phyloP scores from a whole-genome alignment of 2,797 vertebrate genomes.

The Pseudomugil gertrudae region DNA sequence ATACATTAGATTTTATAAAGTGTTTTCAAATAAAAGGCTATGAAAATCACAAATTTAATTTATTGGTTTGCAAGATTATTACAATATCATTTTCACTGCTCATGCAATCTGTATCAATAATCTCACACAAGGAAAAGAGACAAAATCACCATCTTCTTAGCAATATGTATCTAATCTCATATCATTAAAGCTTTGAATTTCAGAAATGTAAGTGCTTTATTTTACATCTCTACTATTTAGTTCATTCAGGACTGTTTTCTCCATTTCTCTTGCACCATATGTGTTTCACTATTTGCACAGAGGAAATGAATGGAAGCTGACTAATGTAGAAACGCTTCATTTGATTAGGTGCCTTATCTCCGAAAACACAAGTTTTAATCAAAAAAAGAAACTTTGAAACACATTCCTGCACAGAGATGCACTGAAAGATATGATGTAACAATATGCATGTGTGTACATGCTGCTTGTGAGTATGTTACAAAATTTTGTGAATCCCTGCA shows the following conservation, averaged over 20 bases:
- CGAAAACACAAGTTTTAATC: slow-evolving; percentile 73
- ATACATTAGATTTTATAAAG: too few relatives aligned
- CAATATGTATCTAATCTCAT: too few relatives aligned
- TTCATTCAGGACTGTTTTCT: not conserved
- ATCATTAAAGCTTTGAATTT: too few relatives aligned
- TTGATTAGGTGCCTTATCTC: slow-evolving; percentile 68
- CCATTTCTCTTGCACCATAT: slow-evolving; percentile 38
- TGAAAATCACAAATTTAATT: too few relatives aligned
- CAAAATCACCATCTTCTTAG: too few relatives aligned
- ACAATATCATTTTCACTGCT: too few relatives aligned
- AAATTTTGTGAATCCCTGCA: slow-evolving; percentile 13
- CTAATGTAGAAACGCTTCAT: slow-evolving; percentile 52
- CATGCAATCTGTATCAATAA: too few relatives aligned
- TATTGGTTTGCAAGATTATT: not conserved
- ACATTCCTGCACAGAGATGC: slow-evolving; percentile 62
- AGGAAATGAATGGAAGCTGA: slow-evolving; percentile 48
- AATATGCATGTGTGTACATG: slow-evolving; percentile 3
- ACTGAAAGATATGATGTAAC: slow-evolving; percentile 31
- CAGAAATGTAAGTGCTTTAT: not conserved
- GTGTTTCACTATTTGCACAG: slow-evolving; percentile 31
- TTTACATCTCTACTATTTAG: not conserved
- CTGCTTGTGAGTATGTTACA: too few relatives aligned
- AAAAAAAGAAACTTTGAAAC: slow-evolving; percentile 61
- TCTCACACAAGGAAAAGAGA: too few relatives aligned
- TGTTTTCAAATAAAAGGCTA: too few relatives aligned